A percentile compares a stretch with the other conserved stretches of the same genome.
phyloP scores from a whole-genome alignment of 2,888 invertebrate genomes.

The Brachypalpus laphriformis region DNA sequence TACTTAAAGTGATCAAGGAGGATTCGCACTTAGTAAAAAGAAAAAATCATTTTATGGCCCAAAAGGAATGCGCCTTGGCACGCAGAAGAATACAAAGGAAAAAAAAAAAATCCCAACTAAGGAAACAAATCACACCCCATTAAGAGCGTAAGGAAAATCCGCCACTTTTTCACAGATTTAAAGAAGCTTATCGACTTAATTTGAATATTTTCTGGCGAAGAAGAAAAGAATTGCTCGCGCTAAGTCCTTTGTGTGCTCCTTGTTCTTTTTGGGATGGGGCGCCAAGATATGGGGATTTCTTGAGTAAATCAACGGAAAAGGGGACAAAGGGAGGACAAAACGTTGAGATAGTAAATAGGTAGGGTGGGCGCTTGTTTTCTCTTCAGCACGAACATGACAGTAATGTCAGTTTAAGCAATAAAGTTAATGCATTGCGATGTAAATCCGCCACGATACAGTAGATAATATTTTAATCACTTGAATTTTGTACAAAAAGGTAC shows the following conservation, averaged over 20 bases:
- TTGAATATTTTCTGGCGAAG: conserved; percentile 68
- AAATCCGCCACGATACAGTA: conserved; percentile 53
- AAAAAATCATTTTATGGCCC: conserved; percentile 81
- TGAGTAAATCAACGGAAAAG: conserved; percentile 39
- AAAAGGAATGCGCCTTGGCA: conserved; percentile 61
- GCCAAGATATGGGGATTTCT: conserved; percentile 45
- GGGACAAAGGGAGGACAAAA: conserved; percentile 22
- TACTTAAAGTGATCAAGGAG: conserved; percentile 80
- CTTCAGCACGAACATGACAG: conserved; percentile 64
- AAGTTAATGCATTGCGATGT: conserved; percentile 67
- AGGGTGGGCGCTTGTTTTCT: conserved; percentile 54
- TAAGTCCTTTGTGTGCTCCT: conserved; percentile 56
- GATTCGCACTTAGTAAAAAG: conserved; percentile 82
- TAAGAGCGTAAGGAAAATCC: conserved; percentile 75
- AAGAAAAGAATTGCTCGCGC: conserved; percentile 55
- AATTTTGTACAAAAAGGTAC: conserved; percentile 12
- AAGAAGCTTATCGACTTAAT: conserved; percentile 81
- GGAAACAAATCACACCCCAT: conserved; percentile 73
- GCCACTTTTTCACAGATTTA: conserved; percentile 81
- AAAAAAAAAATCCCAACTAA: conserved; percentile 52
- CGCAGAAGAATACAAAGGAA: conserved; percentile 26
- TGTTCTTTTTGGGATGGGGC: conserved; percentile 22
- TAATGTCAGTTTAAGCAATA: conserved; percentile 69
- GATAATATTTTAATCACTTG: conserved; percentile 70
- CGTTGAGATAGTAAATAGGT: conserved; percentile 7